Percentiles rank a stretch among this genome's conserved stretches.
phyloP scores from a whole-genome alignment of 1,140 invertebrate genomes.

The Sitobion miscanthi region DNA sequence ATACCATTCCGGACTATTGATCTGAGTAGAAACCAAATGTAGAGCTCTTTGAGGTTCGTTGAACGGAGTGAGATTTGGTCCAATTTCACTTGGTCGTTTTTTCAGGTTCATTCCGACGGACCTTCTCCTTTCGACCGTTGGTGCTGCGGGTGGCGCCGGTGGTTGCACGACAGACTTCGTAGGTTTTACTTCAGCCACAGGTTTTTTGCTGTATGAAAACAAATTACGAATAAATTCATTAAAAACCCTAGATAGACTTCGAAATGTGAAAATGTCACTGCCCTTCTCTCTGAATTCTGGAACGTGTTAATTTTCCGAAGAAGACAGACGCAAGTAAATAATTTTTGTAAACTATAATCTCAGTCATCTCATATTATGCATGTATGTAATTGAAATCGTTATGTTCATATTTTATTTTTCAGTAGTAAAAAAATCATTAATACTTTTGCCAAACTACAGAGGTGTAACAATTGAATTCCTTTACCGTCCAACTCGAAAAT shows the following conservation, averaged over 20 bases:
- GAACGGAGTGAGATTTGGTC: conserved; percentile 61
- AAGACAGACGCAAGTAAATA: not conserved
- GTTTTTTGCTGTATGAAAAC: not conserved
- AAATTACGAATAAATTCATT: not conserved
- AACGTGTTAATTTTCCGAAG: not conserved
- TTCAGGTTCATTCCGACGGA: not conserved
- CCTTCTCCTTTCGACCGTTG: not conserved
- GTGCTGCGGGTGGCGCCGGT: no score
- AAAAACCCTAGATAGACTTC: not conserved
- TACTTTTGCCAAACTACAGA: no score
- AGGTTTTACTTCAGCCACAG: conserved; percentile 49
- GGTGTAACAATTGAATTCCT: no score
- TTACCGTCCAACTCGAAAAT: no score
- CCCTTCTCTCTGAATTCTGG: not conserved
- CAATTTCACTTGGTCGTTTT: not conserved
- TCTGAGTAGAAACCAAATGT: conserved; percentile 70
- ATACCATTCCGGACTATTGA: conserved; percentile 77
- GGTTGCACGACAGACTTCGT: not conserved
- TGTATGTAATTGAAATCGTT: no score
- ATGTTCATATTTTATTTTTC: no score
- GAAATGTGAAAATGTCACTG: not conserved
- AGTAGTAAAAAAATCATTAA: no score
- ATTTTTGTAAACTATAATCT: not conserved
- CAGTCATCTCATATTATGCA: not conserved
- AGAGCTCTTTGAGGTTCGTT: conserved; percentile 72